Conservation (phyloP, 1,140 invertebrate species). For the Varroa destructor region DNA sequence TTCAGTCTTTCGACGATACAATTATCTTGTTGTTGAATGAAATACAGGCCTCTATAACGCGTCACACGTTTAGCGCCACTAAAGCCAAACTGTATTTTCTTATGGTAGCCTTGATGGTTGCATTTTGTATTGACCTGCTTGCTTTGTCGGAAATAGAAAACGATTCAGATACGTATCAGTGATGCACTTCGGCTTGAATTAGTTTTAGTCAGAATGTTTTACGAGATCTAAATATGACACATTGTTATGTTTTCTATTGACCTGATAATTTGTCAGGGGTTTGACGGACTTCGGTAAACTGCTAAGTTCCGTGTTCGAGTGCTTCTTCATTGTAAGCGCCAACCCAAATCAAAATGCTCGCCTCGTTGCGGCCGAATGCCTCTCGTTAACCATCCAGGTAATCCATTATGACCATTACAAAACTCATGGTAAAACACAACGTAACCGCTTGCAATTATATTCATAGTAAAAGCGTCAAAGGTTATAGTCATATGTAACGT, state of each 20-base stretch:
- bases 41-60: no score
- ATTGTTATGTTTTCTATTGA: not conserved
- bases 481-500: no score
- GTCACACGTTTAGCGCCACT: no score
- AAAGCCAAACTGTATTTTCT: no score
- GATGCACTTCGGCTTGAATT: not conserved
- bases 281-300: constrained; percentile 27
- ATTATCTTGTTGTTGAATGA: no score
- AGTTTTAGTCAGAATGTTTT: not conserved
- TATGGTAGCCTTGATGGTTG: no score
- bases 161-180: not conserved
- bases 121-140: not conserved
- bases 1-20: no score
- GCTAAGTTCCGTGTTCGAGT: constrained; percentile 11
- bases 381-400: constrained; percentile 10
- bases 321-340: constrained; percentile 7
- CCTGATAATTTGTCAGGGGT: not conserved
- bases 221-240: no score
- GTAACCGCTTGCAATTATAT: not conserved
- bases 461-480: not conserved
- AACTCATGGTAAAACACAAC: not conserved
- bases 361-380: constrained; percentile 2
- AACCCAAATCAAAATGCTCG: not conserved
- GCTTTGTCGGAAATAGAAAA: not conserved
- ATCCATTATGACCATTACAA: no score